Base-by-base conservation (phyloP, 1,140 invertebrate genomes). In the Akabosia matsudoensis region DNA sequence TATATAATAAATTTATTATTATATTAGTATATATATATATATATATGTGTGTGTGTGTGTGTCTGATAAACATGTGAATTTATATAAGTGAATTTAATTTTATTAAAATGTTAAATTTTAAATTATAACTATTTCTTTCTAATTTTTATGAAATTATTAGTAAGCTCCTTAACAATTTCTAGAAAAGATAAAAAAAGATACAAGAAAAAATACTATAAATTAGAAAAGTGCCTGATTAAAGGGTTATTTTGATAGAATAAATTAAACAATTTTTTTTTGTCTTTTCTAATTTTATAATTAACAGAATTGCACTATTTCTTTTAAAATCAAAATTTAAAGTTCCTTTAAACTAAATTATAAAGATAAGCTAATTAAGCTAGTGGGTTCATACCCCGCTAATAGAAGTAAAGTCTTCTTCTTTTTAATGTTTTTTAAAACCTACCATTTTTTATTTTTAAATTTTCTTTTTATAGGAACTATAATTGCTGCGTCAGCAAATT, bases 361-460 rank as follows among this genome's bases (percentile, higher is more conserved):
- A 80, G 61, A 74, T 82, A 82, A 82, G 80, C 80, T 82, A 82
- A 78, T 75, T 56, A 82, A 82, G 79, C 80, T 82, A 79, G 33
- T 76, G 80, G 80, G 80, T 37, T 80, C 80, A 82, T 82, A 80
- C 77, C 79, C 73, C 80, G 61, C 51, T 74, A 74, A 82, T 82
- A 76, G 52, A 61, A 76, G 54, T 71, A 26, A 33, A 72, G 24
- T 33, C 37, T 51, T 72, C 64, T 74, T 75, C 70, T 78, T 80
- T 80, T 73, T 74, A 80, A 78, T 80, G 30, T 78, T 80, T 28
- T 33, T 80, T 51, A 80, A 76, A 74, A 33, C 14, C 56, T 64
- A 61, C 26, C 33, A 31, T 45, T 16, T 79, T 51, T 28, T 75
- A 56, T 81, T 80, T 73, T 34, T 77, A 26, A 70, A 37, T 30